phyloP scores from a whole-genome alignment of 2,888 invertebrate species.

The Eupithecia dodoneata region DNA sequence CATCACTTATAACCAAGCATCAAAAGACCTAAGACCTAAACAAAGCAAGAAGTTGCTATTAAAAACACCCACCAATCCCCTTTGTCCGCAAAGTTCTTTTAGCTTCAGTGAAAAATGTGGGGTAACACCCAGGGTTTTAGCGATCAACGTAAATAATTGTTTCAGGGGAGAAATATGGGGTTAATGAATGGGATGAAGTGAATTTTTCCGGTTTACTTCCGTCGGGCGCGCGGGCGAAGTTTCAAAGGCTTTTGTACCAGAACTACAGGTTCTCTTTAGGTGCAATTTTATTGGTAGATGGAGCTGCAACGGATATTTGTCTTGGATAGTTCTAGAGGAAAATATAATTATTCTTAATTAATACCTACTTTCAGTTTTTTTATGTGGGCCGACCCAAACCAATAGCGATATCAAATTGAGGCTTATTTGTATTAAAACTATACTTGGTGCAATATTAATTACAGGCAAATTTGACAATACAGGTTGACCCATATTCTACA shows the following conservation, averaged over 20 bases:
- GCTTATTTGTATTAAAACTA: too few species aligned
- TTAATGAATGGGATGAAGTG: constrained; percentile 54
- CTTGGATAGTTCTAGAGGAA: not conserved
- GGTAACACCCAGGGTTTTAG: constrained; percentile 46
- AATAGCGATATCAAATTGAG: too few species aligned
- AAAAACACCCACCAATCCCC: constrained; percentile 10
- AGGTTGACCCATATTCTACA: too few species aligned
- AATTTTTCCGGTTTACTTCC: constrained; percentile 38
- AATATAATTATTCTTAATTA: too few species aligned
- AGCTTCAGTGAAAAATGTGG: constrained; percentile 53
- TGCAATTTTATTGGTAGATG: not conserved
- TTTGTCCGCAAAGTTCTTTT: constrained; percentile 37
- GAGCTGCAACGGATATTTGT: not conserved
- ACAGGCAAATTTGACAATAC: too few species aligned
- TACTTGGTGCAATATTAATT: too few species aligned
- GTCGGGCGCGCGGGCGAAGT: not conserved
- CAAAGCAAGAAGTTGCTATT: constrained; percentile 18
- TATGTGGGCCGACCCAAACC: too few species aligned
- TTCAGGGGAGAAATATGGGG: constrained; percentile 53
- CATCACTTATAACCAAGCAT: constrained; percentile 4
- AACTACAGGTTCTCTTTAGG: not conserved
- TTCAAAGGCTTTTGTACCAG: not conserved
- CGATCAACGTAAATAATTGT: constrained; percentile 62
- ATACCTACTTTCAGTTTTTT: too few species aligned
- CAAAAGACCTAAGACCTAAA: constrained; percentile 1